Percentiles rank a stretch among this genome's conserved stretches.
Evolutionary conservation across 2,113 vertebrate species (phyloP).

Genomic region (Psephotus haematonotus): DNA sequence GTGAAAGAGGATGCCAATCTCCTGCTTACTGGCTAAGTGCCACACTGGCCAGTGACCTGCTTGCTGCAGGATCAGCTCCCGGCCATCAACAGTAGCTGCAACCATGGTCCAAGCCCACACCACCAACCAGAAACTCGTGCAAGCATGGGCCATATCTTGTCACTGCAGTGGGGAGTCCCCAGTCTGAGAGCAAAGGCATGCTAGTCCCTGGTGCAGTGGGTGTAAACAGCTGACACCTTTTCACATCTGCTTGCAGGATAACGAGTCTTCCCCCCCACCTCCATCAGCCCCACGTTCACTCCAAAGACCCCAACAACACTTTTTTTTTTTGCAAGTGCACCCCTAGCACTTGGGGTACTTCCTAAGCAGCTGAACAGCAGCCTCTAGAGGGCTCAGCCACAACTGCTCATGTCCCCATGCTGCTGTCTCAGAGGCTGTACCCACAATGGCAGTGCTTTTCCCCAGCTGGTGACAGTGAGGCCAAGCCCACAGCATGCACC

Average conservation of each 20-base stretch:
- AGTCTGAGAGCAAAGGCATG: neutral
- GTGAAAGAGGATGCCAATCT: neutral
- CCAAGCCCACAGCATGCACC: fast-evolving
- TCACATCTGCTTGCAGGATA: too few relatives aligned
- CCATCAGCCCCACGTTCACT: neutral
- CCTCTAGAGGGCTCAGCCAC: neutral
- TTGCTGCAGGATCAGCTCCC: neutral
- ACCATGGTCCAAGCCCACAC: fast-evolving
- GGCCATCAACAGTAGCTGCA: neutral
- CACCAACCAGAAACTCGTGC: fast-evolving
- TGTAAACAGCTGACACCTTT: neutral
- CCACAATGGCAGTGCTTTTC: neutral
- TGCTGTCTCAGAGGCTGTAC: neutral
- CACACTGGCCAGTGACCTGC: neutral
- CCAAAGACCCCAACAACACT: too few relatives aligned
- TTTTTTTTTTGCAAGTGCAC: neutral
- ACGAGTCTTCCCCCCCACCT: neutral
- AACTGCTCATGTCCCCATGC: neutral
- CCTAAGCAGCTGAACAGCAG: neutral
- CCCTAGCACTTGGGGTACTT: neutral
- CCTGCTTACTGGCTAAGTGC: neutral
- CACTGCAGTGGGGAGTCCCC: neutral
- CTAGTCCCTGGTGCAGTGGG: fast-evolving
- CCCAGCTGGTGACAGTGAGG: fast-evolving
- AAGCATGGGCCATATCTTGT: fast-evolving